Percentiles rank a stretch among this genome's conserved stretches.
These are phyloP conservation scores for Jordanella pulchra DNA, from an alignment of 2,797 vertebrate genomes.

Conservation along the genomic window DNA sequence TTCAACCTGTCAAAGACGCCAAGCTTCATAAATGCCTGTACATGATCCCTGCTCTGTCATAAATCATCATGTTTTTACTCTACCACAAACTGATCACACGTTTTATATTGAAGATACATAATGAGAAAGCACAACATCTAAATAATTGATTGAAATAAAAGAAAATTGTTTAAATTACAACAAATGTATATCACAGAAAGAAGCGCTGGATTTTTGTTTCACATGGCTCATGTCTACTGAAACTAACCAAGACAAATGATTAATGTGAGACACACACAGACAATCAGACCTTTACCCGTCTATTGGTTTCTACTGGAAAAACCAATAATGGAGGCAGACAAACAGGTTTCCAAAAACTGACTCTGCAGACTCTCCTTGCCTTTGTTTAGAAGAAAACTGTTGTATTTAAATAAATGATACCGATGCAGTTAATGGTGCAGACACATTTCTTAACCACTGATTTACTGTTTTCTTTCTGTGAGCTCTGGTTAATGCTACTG, in stretches of 20 bases:
- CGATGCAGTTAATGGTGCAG: neutral
- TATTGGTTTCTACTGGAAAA: constrained; percentile 21
- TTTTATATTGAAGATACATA: neutral
- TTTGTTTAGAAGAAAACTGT: neutral
- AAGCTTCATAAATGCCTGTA: constrained; percentile 26
- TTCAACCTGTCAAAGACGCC: constrained; percentile 49
- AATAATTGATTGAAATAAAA: neutral
- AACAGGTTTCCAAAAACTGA: constrained; percentile 1
- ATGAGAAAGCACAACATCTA: neutral
- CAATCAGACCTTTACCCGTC: constrained; percentile 36
- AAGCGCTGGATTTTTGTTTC: constrained; percentile 5
- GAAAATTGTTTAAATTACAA: no score
- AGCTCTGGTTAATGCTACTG: neutral
- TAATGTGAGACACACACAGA: constrained; percentile 58
- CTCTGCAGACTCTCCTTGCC: neutral
- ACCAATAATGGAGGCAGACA: constrained; percentile 34
- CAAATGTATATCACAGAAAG: neutral
- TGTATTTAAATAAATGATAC: neutral
- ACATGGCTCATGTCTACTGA: constrained; percentile 61
- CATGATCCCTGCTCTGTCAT: neutral
- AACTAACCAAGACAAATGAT: constrained; percentile 64
- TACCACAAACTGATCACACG: neutral
- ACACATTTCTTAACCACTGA: neutral
- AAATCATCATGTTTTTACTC: neutral
- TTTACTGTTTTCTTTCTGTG: neutral